A percentile compares a stretch with the other conserved stretches of the same genome.
Evolutionary conservation across 2,888 invertebrate genomes (phyloP).

Genomic region (Laspeyria flexula): DNA sequence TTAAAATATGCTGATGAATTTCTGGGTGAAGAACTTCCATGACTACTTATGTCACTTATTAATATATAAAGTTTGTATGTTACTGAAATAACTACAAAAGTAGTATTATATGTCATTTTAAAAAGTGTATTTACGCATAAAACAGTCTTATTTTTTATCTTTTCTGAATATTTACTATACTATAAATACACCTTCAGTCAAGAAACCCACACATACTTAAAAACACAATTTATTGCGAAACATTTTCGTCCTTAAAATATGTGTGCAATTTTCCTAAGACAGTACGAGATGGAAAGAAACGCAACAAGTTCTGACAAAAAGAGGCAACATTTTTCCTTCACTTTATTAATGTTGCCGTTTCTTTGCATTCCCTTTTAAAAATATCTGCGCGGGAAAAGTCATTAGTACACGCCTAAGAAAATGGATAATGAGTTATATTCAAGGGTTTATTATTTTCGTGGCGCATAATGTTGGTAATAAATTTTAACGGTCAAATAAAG

Average conservation of each 20-base stretch:
- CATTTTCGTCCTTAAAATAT: neutral
- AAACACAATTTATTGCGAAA: too few species aligned
- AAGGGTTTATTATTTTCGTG: slow-evolving; percentile 26
- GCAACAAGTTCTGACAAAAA: slow-evolving; percentile 71
- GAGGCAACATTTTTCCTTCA: slow-evolving; percentile 49
- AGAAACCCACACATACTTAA: too few species aligned
- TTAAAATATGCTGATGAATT: too few species aligned
- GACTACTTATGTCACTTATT: too few species aligned
- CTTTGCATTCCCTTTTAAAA: slow-evolving; percentile 43
- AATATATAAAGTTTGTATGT: too few species aligned
- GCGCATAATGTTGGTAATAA: slow-evolving; percentile 21
- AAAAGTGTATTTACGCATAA: too few species aligned
- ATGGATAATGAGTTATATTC: slow-evolving; percentile 35
- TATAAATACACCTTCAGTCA: too few species aligned
- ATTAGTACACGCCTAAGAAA: slow-evolving; percentile 29
- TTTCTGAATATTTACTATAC: too few species aligned
- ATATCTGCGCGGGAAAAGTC: slow-evolving; percentile 31
- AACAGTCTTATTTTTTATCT: too few species aligned
- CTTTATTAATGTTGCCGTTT: slow-evolving; percentile 59
- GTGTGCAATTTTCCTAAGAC: slow-evolving; percentile 3
- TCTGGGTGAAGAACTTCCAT: too few species aligned
- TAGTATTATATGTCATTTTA: too few species aligned
- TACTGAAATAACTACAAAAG: too few species aligned
- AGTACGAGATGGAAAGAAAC: slow-evolving; percentile 49
- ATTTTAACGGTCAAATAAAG: slow-evolving; percentile 24